Evolutionary conservation across 2,888 invertebrate genomes (phyloP), one percentile per base, ranked within the genome.

Genomic region (Pterobdella sp.): DNA sequence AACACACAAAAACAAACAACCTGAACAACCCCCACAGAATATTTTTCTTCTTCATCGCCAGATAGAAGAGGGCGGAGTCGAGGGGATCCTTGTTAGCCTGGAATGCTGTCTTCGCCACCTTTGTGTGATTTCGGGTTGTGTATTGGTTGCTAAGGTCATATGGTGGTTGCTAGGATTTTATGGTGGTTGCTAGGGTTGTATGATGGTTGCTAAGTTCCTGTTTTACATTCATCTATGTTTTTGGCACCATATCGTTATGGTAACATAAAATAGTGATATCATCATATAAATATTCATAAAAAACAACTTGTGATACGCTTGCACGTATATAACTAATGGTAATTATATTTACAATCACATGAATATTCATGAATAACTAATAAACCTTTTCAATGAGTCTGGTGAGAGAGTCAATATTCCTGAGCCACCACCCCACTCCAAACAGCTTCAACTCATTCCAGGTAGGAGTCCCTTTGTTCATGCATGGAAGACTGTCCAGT

Each of bases 31-130:
- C 97, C 92, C 95, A 96, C 0, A 98, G 88, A 1, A 98, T 86
- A 80, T 91, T 94, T 81, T 97, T 94, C 86, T 98, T 98, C 84
- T 91, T 94, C 93, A 98, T 93, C 0, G 98, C 97, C 77, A 98
- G 86, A 84, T 98, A 99, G 83, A 92, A 97, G 1, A 98, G 86
- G 0, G 98, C 95, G 0, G 97, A 95, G 82, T 99, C 98, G 85
- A 99, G 88, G 0, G 98, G 98, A 81, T 98, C 94, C 81, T 94
- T 92, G 72, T 91, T 90, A 1, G 87, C 85, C 85, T 93, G 93
- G 84, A 93, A 98, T 0, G 96, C 90, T 0, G 93, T 90, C 82
- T 96, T 95, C 0, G 97, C 96, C 36, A 97, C 83, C 86, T 87
- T 78, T 32, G 42, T 14, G 42, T 42, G 42, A 18, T 42, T 7